These are phyloP conservation scores for Zele albiditarsus DNA, from an alignment of 2,888 invertebrate genomes.

Conservation along the genomic window DNA sequence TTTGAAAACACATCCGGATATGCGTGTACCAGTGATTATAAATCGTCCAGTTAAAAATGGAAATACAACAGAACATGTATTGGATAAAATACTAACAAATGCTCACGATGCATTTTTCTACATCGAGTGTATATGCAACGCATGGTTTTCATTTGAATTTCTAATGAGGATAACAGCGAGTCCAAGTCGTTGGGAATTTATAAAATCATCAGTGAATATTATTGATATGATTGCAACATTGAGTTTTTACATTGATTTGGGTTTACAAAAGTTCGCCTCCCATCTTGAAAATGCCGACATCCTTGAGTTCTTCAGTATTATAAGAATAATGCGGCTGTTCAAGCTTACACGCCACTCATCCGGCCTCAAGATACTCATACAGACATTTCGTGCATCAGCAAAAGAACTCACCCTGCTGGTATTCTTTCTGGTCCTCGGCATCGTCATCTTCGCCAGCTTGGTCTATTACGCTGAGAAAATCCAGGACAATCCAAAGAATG, in stretches of 20 bases:
- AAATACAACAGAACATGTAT: conserved; percentile 84
- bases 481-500: conserved; percentile 95
- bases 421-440: conserved; percentile 97
- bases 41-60: conserved; percentile 86
- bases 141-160: conserved; percentile 99
- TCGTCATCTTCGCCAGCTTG: conserved; percentile 95
- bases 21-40: conserved; percentile 92
- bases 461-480: conserved; percentile 99
- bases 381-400: conserved; percentile 97
- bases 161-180: conserved; percentile 93
- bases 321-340: conserved; percentile 97
- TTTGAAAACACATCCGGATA: conserved; percentile 99
- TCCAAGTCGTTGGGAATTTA: conserved; percentile 94
- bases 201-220: conserved; percentile 97
- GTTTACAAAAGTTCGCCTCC: conserved; percentile 90
- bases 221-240: conserved; percentile 99
- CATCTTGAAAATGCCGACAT: conserved; percentile 96
- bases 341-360: conserved; percentile 97
- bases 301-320: conserved; percentile 97
- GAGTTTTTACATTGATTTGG: conserved; percentile 97
- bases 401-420: conserved; percentile 96
- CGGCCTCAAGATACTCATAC: conserved; percentile 97
- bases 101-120: conserved; percentile 98
- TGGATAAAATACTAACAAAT: conserved; percentile 94
- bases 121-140: conserved; percentile 98